These are phyloP conservation scores for Synchiropus splendidus DNA, from an alignment of 2,113 vertebrate genomes.

Conservation along the genomic window DNA sequence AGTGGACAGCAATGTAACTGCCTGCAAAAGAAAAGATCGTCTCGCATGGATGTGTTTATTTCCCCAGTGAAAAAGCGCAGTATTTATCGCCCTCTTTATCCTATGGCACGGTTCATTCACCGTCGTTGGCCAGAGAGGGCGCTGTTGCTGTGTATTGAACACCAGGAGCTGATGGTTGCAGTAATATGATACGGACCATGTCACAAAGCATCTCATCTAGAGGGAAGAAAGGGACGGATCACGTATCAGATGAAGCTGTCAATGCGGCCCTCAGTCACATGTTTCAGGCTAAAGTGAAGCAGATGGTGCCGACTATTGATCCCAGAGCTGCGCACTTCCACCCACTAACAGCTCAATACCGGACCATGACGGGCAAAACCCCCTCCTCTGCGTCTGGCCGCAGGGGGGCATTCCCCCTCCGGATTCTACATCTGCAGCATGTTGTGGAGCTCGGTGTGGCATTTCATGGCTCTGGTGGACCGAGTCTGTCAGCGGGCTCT, in stretches of 20 bases:
- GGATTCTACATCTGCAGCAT: background rate
- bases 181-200: slow-evolving; percentile 44
- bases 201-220: slow-evolving; percentile 24
- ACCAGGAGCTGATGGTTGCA: slow-evolving; percentile 21
- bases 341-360: slow-evolving; percentile 42
- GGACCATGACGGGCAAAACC: slow-evolving; percentile 27
- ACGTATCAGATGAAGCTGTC: slow-evolving; percentile 50
- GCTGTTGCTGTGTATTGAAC: too few species aligned
- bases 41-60: too few species aligned
- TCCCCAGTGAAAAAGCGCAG: too few species aligned
- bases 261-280: slow-evolving; percentile 44
- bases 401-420: slow-evolving; percentile 1
- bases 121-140: too few species aligned
- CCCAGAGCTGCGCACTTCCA: slow-evolving; percentile 36
- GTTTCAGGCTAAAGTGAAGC: slow-evolving; percentile 27
- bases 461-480: too few species aligned
- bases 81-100: too few species aligned
- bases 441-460: too few species aligned
- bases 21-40: too few species aligned
- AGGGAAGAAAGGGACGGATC: slow-evolving; percentile 22
- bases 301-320: slow-evolving; percentile 54
- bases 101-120: too few species aligned
- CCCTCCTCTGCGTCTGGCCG: slow-evolving; percentile 24
- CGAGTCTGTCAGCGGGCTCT: too few species aligned
- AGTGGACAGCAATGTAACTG: too few species aligned